phyloP scores from a whole-genome alignment of 1,140 invertebrate species.

The Ips typographus region DNA sequence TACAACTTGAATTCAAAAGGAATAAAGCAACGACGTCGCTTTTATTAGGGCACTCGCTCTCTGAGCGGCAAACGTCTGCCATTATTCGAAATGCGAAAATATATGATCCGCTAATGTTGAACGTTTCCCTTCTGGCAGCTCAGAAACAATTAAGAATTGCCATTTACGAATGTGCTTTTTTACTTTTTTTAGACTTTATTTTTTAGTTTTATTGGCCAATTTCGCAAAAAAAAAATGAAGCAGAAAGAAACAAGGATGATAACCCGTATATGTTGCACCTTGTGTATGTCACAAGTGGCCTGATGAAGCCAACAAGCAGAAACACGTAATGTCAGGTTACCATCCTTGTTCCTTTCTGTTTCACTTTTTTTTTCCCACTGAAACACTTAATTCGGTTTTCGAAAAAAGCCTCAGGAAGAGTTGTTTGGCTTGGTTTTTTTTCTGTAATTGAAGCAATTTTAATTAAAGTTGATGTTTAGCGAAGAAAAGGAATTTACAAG shows the following conservation, averaged over 20 bases:
- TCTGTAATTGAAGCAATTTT: slow-evolving; percentile 14
- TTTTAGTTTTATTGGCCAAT: neutral
- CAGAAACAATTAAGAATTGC: slow-evolving; percentile 7
- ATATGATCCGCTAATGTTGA: slow-evolving; percentile 24
- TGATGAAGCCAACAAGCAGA: too few species aligned
- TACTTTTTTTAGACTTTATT: neutral
- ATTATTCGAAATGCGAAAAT: slow-evolving; percentile 25
- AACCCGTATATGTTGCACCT: neutral
- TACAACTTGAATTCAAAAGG: slow-evolving; percentile 27
- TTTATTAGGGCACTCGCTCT: slow-evolving; percentile 22
- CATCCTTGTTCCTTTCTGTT: too few species aligned
- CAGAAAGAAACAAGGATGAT: neutral
- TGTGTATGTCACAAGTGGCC: neutral
- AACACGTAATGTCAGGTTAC: too few species aligned
- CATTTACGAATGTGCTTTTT: neutral
- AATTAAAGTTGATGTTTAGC: slow-evolving; percentile 14
- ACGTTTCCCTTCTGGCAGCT: slow-evolving; percentile 6
- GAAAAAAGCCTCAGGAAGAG: slow-evolving; percentile 1
- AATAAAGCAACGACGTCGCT: slow-evolving; percentile 25
- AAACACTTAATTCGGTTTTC: neutral
- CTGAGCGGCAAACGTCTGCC: slow-evolving; percentile 16
- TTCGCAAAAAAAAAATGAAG: neutral
- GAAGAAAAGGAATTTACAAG: neutral
- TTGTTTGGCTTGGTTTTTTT: slow-evolving; percentile 2
- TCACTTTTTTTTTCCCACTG: neutral